Evolutionary conservation across 1,140 invertebrate genomes (phyloP), one percentile per base, ranked within the genome.

Genomic region (Drosophila sturtevanti): DNA sequence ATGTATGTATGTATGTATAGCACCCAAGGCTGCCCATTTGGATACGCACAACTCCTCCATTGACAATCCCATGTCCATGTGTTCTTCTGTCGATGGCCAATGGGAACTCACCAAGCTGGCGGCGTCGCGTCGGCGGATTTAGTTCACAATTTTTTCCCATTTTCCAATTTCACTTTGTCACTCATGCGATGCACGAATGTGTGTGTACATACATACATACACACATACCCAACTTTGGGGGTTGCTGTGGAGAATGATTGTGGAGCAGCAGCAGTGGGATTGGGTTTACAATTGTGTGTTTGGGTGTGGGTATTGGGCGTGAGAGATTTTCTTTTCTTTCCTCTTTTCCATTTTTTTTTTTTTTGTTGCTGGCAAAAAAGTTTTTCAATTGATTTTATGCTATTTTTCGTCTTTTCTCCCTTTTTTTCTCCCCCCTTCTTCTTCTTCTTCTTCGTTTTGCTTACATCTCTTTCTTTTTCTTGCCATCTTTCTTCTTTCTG

Each of bases 301-400:
- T 35, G 61, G 38, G 41, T 31, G 12, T 44, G n/a, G 24, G 41
- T 18, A 11, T 37, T 72, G 81, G 81, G 81, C 81, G 81, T 81
- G 81, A 78, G 73, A 81, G 27, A 31, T 31, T 31, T 24, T 24
- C 24, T 24, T 24, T 24, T 24, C n/a, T 31, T 24, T 24, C 24
- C 4, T 24, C 4, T 24, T n/a, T n/a, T n/a, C n/a, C n/a, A n/a
- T n/a, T n/a, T n/a, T 24, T 24, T 24, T 24, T 67, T 69, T 72
- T 59, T 64, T 41, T 48, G 35, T n/a, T 27, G 63, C 54, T 34
- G 35, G 54, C 65, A 63, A 68, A 76, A 77, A 69, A 68, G 66
- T 86, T 87, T 87, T 87, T 89, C 84, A 87, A 89, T 87, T 87
- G 82, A 87, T 86, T 79, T 78, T 85, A 75, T 76, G 59, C 81